Evolutionary conservation across 2,113 vertebrate species (phyloP).

Genomic region (Sturnira hondurensis): DNA sequence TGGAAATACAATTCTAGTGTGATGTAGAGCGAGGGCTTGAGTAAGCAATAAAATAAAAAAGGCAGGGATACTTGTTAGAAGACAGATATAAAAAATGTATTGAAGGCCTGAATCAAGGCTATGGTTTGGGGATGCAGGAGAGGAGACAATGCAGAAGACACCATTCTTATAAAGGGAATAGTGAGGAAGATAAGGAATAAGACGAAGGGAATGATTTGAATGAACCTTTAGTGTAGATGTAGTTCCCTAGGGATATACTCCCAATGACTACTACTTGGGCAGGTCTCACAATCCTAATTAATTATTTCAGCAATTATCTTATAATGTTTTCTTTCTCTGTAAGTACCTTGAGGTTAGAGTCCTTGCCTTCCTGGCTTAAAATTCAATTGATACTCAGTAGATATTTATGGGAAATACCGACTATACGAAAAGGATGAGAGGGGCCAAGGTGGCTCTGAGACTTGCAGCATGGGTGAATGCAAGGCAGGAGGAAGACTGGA

Average conservation of each 20-base stretch:
- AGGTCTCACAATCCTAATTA: constrained; percentile 21
- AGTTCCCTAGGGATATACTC: background rate
- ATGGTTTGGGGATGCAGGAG: background rate
- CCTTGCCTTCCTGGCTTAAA: constrained; percentile 12
- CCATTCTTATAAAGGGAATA: background rate
- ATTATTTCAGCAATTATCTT: background rate
- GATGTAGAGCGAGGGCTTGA: background rate
- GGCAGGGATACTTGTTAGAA: background rate
- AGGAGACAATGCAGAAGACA: background rate
- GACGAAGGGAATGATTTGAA: background rate
- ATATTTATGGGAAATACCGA: background rate
- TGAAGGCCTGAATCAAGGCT: background rate
- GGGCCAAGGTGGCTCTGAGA: background rate
- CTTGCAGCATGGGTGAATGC: background rate
- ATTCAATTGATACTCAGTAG: constrained; percentile 14
- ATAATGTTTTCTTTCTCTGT: constrained; percentile 1
- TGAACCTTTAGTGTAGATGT: background rate
- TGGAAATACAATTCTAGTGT: background rate
- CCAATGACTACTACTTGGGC: background rate
- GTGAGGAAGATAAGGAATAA: background rate
- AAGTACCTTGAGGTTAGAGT: background rate
- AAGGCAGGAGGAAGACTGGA: background rate
- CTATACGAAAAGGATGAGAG: background rate
- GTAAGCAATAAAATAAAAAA: background rate
- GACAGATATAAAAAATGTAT: background rate